Conservation (phyloP, 2,797 vertebrate genomes). For the Anomalospiza imberbis region DNA sequence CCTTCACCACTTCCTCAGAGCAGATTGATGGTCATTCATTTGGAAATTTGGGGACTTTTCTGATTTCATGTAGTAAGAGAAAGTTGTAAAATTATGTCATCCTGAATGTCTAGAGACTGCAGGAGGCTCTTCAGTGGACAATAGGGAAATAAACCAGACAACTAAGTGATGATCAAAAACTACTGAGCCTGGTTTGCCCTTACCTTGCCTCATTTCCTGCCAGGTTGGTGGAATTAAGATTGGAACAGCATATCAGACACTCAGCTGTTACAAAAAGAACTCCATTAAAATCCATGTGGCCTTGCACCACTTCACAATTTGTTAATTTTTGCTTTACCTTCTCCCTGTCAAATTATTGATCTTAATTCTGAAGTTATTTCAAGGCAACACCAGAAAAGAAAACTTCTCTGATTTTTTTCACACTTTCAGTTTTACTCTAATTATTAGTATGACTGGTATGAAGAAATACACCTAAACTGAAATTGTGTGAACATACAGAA, state of each 20-base stretch:
- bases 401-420: not conserved
- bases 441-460: not conserved
- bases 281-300: not conserved
- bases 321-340: not conserved
- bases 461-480: not conserved
- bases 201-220: not conserved
- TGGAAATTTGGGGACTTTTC: not conserved
- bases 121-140: not conserved
- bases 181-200: not conserved
- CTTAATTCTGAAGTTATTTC: not conserved
- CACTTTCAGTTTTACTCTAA: not conserved
- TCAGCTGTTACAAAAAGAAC: not conserved
- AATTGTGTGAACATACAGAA: not conserved
- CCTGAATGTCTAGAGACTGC: not conserved
- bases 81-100: not conserved
- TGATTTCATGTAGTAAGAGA: not conserved
- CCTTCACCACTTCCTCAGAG: not conserved
- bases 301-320: not conserved
- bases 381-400: not conserved
- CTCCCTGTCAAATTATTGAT: not conserved
- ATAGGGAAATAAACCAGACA: not conserved
- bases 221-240: not conserved
- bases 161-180: not conserved
- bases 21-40: not conserved
- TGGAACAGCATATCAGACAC: not conserved